These are phyloP conservation scores for Molorchus minor DNA, from an alignment of 2,888 invertebrate species.

Conservation along the genomic window DNA sequence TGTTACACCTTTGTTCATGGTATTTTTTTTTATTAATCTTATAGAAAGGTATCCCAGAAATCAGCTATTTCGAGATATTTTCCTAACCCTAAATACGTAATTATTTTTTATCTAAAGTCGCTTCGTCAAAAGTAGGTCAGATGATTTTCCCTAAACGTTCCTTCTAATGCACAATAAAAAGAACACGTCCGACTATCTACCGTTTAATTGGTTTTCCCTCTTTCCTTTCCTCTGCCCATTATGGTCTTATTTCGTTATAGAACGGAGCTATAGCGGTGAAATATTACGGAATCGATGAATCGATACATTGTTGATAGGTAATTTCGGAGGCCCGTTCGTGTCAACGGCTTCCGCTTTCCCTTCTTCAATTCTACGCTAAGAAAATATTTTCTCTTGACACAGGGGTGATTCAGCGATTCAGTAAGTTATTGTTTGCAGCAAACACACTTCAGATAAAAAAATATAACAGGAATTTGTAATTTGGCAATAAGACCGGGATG, in stretches of 20 bases:
- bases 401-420: no score
- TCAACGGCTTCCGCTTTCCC: slow-evolving; percentile 16
- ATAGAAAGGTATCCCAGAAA: no score
- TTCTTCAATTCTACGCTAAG: not conserved
- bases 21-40: no score
- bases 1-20: no score
- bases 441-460: no score
- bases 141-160: not conserved
- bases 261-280: slow-evolving; percentile 2
- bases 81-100: no score
- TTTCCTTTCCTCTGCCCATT: slow-evolving; percentile 8
- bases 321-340: slow-evolving; percentile 18
- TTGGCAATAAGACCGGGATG: no score
- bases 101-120: no score
- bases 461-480: no score
- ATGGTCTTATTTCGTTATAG: slow-evolving; percentile 10
- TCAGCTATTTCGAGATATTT: no score
- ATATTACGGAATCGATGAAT: slow-evolving; percentile 18
- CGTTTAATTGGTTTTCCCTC: slow-evolving; percentile 19
- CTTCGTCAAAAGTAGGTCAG: not conserved
- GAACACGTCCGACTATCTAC: slow-evolving; percentile 8
- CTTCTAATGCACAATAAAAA: not conserved
- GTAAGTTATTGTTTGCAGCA: no score
- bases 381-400: slow-evolving; percentile 7
- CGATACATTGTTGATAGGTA: slow-evolving; percentile 14